Percentiles rank a stretch among this genome's conserved stretches.
Conservation (phyloP, 1,140 invertebrate genomes). For the Rhysida immarginata region DNA sequence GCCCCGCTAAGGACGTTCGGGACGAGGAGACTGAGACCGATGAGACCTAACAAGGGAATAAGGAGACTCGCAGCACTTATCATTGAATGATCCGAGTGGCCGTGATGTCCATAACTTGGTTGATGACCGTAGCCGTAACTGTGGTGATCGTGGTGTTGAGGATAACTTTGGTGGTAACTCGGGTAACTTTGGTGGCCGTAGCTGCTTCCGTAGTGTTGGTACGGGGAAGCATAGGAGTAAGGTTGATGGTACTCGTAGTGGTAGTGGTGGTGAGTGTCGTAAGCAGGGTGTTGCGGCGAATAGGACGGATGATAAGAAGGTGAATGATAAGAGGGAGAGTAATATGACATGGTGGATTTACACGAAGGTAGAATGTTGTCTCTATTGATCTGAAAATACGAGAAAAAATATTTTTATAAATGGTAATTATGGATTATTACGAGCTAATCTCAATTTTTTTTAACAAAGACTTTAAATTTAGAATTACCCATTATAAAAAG, state of each 20-base stretch:
- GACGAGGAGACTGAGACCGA: slow-evolving; percentile 7
- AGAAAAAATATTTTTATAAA: no score
- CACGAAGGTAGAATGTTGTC: no score
- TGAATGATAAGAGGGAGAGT: neutral
- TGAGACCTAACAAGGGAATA: neutral
- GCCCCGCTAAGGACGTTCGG: no score
- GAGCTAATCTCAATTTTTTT: no score
- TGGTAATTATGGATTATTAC: no score
- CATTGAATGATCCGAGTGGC: neutral
- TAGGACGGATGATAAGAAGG: neutral
- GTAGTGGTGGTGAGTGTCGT: neutral
- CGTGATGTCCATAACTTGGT: neutral
- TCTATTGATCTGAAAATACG: no score
- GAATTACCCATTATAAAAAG: no score
- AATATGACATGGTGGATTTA: neutral
- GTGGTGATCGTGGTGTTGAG: neutral
- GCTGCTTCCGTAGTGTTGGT: neutral
- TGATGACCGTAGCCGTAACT: neutral
- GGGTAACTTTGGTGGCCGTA: neutral
- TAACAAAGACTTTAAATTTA: no score
- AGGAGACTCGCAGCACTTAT: slow-evolving; percentile 1
- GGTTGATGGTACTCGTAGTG: neutral
- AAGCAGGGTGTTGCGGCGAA: neutral
- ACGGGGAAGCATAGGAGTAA: no score
- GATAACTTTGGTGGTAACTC: neutral